Evolutionary conservation across 2,113 vertebrate species (phyloP).

Genomic region (Opisthocomus hoazin): DNA sequence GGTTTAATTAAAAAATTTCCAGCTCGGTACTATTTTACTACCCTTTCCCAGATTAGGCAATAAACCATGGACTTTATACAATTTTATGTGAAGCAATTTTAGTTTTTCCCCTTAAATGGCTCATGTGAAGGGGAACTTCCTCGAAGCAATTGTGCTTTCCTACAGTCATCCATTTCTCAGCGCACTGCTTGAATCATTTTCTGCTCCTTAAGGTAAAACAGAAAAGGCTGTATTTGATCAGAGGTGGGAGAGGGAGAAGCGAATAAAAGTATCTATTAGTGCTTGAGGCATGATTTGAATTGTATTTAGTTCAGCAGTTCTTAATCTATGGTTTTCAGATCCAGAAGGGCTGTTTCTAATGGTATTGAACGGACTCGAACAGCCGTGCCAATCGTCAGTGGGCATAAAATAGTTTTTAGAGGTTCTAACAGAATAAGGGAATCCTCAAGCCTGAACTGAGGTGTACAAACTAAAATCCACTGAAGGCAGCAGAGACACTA

Average conservation of each 20-base stretch:
- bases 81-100: conserved; percentile 43
- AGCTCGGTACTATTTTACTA: conserved; percentile 29
- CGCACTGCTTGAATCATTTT: background rate
- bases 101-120: background rate
- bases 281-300: background rate
- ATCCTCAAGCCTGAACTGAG: background rate
- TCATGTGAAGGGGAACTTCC: background rate
- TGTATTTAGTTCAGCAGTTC: background rate
- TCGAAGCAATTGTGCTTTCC: background rate
- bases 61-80: conserved; percentile 12
- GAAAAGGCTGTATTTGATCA: background rate
- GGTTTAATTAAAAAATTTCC: conserved; percentile 62
- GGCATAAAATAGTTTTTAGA: background rate
- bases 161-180: background rate
- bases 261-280: background rate
- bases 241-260: background rate
- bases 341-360: background rate
- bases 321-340: background rate
- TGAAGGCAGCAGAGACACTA: background rate
- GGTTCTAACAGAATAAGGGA: background rate
- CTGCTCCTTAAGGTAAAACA: background rate
- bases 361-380: background rate
- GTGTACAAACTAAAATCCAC: background rate
- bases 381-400: background rate
- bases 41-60: background rate